Evolutionary conservation across 2,888 invertebrate genomes (phyloP), one percentile per base, ranked within the genome.

Genomic region (Nomada goodeniana): DNA sequence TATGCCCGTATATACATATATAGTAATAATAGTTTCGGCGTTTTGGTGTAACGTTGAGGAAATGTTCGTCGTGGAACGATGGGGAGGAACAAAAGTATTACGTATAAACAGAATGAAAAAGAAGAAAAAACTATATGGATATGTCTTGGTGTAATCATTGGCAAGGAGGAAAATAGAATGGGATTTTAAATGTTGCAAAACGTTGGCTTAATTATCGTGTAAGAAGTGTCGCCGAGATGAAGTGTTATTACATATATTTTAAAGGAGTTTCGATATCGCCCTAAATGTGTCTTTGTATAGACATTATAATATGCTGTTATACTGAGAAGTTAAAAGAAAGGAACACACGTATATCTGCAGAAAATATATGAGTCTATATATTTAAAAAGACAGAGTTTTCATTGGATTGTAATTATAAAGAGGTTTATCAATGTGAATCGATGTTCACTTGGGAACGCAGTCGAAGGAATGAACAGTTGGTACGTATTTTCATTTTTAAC

Each of bases 121-220:
- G 20, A 44, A n/a, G 23, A 36, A n/a, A 15, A 59, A 42, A 26
- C 26, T 42, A 26, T 44, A 52, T 29, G 20, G 18, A 53, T 59
- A 44, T 57, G 29, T 36, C 44, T 50, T 50, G 20, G 57, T 76
- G 50, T 76, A 75, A 53, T 61, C 20, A 63, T 57, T 20, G 57
- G 55, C 78, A 57, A 57, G 57, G 29, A 69, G 9, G 53, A 69
- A 70, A 64, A 20, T 59, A 29, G 64, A 42, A 23, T 59, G n/a
- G 59, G 23, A 60, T 77, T 36, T 42, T 36, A 0, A 59, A 67
- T 15, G 64, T 60, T 67, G 61, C 67, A 53, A 36, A 55, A 52
- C 13, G 78, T 80, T 70, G 78, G 78, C 78, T 80, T 80, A 70
- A 80, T 77, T 80, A 78, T 53, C 64, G 47, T 61, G 53, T 74